These are phyloP conservation scores for Muscicapa comitata DNA, from an alignment of 2,797 vertebrate genomes.

Conservation along the genomic window DNA sequence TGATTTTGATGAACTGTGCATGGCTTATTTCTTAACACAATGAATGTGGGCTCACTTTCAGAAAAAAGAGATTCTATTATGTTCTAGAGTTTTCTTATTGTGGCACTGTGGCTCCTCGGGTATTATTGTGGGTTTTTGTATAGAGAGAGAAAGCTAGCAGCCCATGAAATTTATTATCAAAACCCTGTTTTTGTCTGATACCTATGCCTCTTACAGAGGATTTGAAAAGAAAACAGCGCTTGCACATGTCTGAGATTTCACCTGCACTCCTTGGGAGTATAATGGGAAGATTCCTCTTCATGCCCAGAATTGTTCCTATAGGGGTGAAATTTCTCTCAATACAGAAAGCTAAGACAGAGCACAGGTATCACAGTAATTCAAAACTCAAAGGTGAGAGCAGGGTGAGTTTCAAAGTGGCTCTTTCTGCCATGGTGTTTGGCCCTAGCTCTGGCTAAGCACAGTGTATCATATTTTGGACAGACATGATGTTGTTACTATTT, in stretches of 20 bases:
- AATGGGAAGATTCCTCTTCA: neutral
- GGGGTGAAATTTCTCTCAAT: neutral
- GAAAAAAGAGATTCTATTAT: neutral
- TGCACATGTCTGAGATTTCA: neutral
- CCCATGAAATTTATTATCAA: neutral
- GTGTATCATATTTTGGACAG: neutral
- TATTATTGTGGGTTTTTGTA: neutral
- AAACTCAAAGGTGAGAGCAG: neutral
- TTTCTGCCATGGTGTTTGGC: neutral
- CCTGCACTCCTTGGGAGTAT: neutral
- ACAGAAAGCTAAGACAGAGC: neutral
- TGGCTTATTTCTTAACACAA: neutral
- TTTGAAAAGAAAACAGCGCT: neutral
- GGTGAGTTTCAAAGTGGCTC: neutral
- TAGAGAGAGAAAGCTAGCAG: neutral
- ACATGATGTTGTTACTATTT: neutral
- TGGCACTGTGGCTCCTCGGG: neutral
- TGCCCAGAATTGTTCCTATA: neutral
- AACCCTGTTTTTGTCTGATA: neutral
- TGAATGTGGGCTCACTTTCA: neutral
- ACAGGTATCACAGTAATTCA: neutral
- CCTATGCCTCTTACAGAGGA: neutral
- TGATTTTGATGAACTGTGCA: neutral
- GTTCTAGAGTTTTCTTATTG: neutral
- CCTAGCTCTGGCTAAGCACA: neutral